Evolutionary conservation across 1,140 invertebrate species (phyloP), one percentile per base, ranked within the genome.

Genomic region (Ylistrum balloti): DNA sequence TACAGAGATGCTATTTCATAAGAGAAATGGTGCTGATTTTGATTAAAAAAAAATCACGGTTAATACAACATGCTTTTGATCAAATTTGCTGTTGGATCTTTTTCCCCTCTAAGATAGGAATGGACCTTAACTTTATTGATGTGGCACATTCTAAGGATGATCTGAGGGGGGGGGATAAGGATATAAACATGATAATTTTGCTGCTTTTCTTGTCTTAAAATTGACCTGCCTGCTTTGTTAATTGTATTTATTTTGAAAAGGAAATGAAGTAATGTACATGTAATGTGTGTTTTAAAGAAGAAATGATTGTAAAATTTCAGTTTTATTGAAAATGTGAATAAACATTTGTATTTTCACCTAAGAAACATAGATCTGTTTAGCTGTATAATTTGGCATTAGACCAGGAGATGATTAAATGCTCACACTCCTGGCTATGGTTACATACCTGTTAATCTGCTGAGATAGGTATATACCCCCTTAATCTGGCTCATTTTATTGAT

Each of bases 21-120:
- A 74, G 22, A n/a, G 28, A 74, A n/a, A 74, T 74, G 56, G 56
- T 74, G 56, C n/a, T 74, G 56, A 74, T 74, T 74, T 74, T 74
- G 56, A 28, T 74, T n/a, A 28, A n/a, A 74, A 28, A 74, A 74
- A 74, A 74, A 28, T 74, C 22, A 74, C 11, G 22, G 56, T 74
- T 74, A n/a, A 74, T 74, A 3, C n/a, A 74, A 74, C 56, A 28
- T 74, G 22, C n/a, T 74, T n/a, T n/a, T 74, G n/a, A 74, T 74
- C n/a, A 74, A 74, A 74, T 74, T 74, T 74, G 22, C 56, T 74
- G 22, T 9, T 28, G 56, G 56, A n/a, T 74, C 5, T 74, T 74
- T 28, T n/a, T 28, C 56, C 56, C n/a, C n/a, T n/a, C 56, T 28
- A 74, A n/a, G 9, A 74, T 74, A 17, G 22, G 56, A 28, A 74